Base-by-base conservation (phyloP, 2,888 invertebrate genomes). In the Oligia strigilis region DNA sequence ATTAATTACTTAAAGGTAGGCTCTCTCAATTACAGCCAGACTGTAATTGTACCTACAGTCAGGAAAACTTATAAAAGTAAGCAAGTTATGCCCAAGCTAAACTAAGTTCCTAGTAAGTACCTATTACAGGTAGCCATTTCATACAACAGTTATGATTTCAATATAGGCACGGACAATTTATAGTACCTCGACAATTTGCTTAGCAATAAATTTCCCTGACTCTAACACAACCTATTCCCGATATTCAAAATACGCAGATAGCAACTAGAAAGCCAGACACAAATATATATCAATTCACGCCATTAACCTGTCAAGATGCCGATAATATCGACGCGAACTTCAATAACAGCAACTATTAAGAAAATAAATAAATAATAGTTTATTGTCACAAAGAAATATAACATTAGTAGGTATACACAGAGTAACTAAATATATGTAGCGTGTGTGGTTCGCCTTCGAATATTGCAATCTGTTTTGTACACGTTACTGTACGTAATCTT, bases 211-310 rank as follows among this genome's bases (percentile, higher is more conserved):
- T 52, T 49, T n/a, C 13, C 17, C 13, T n/a, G 6, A 6, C 13
- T 36, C 14, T 72, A 62, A 52, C 52, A 19, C 2, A 8, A 52
- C 4, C 5, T 2, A 43, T 55, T 74, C 17, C 17, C 19, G 13
- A 23, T 23, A 40, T 40, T 58, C 29, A 72, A 77, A 71, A 64
- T 6, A 40, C 19, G 19, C 36, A 69, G 19, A 14, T 17, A 64
- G n/a, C 5, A 55, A 40, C 36, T 58, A 43, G 23, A 81, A 77
- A 83, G 8, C 71, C 86, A 82, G 87, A 52, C 62, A 71, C 17
- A 72, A 73, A 84, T 69, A 46, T 46, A 82, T 60, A 69, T 82
- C 72, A 58, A 82, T 86, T 69, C 29, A 62, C 78, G 65, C 75
- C 49, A 78, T 78, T 58, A 64, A 72, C 14, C 72, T n/a, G 58